Evolutionary conservation across 2,888 invertebrate genomes (phyloP).

Genomic region (Baccha elongata): DNA sequence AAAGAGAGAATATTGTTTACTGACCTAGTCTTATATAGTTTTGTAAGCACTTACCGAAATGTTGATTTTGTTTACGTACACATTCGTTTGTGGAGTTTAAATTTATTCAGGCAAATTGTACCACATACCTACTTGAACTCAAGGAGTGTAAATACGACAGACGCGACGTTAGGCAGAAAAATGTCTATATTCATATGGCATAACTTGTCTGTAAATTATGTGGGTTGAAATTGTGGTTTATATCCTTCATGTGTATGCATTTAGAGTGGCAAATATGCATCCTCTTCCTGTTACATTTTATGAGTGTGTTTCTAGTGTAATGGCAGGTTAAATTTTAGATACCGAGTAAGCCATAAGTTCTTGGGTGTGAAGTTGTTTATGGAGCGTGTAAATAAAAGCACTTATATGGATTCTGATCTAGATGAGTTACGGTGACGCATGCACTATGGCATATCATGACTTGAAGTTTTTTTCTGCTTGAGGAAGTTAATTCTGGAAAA

Average conservation of each 20-base stretch:
- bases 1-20: constrained; percentile 38
- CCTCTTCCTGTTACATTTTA: constrained; percentile 6
- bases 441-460: too few relatives aligned
- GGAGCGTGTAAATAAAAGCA: constrained; percentile 8
- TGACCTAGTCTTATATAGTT: constrained; percentile 52
- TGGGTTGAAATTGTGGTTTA: constrained; percentile 1
- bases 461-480: too few relatives aligned
- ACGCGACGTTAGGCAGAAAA: not conserved
- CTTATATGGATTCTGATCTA: not conserved
- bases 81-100: constrained; percentile 34
- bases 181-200: not conserved
- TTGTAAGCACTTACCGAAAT: not conserved
- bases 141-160: not conserved
- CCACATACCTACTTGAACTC: constrained; percentile 25
- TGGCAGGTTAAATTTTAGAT: not conserved
- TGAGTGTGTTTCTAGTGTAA: not conserved
- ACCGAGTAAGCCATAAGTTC: not conserved
- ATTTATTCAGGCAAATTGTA: constrained; percentile 62
- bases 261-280: constrained; percentile 6
- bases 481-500: too few relatives aligned
- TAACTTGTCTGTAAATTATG: not conserved
- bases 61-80: not conserved
- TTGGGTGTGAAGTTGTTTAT: constrained; percentile 11
- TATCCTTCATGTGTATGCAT: not conserved
- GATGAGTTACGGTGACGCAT: too few relatives aligned